These are phyloP conservation scores for Eulacestoma nigropectus DNA, from an alignment of 2,113 vertebrate species.

Conservation along the genomic window DNA sequence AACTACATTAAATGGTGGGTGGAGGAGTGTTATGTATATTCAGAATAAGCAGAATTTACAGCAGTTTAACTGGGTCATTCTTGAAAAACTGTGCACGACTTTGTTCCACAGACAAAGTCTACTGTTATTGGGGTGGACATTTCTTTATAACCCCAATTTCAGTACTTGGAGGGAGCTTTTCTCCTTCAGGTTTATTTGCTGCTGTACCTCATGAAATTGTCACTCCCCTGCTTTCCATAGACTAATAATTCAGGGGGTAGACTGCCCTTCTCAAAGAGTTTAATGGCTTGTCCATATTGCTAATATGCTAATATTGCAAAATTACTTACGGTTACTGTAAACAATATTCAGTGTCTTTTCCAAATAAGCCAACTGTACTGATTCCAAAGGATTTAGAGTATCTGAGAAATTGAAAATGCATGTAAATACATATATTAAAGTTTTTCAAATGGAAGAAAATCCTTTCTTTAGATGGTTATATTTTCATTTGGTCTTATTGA, in stretches of 20 bases:
- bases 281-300: neutral
- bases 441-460: neutral
- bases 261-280: neutral
- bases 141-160: neutral
- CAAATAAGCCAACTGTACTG: neutral
- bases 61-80: neutral
- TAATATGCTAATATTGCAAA: neutral
- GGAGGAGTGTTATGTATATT: neutral
- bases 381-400: neutral
- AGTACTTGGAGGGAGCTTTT: neutral
- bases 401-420: neutral
- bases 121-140: neutral
- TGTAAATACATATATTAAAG: neutral
- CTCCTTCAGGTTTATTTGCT: neutral
- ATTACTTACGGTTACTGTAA: neutral
- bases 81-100: neutral
- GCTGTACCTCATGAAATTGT: neutral
- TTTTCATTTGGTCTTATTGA: neutral
- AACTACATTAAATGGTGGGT: neutral
- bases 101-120: neutral
- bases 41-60: neutral
- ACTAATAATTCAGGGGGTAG: neutral
- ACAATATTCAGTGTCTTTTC: neutral
- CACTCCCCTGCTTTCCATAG: neutral
- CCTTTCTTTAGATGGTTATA: neutral